Conservation (phyloP, 2,888 invertebrate species). For the Mystacides longicornis region DNA sequence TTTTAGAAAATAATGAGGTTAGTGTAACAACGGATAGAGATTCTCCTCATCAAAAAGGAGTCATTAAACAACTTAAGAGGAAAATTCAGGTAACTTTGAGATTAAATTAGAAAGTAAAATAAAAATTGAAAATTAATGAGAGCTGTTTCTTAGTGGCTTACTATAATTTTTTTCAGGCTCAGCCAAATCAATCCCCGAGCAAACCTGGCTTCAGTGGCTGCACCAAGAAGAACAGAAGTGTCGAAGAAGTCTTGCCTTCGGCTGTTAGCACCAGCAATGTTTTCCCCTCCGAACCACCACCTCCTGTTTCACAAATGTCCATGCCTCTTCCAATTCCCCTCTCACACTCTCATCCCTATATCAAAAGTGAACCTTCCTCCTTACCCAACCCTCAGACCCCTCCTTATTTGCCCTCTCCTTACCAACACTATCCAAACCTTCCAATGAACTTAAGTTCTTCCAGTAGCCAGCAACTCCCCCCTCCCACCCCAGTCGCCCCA, state of each 20-base stretch:
- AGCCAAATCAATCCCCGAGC: slow-evolving; percentile 14
- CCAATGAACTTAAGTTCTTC: slow-evolving; percentile 9
- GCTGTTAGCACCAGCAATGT: neutral
- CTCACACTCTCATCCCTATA: neutral
- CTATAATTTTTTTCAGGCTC: slow-evolving; percentile 18
- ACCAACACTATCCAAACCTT: slow-evolving; percentile 2
- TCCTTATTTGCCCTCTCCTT: neutral
- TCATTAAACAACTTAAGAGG: slow-evolving; percentile 44
- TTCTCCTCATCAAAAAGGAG: slow-evolving; percentile 35
- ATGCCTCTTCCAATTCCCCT: neutral
- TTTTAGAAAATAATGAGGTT: neutral
- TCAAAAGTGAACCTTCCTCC: neutral
- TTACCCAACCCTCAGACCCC: neutral
- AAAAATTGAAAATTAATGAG: too few relatives aligned
- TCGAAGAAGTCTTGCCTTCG: neutral
- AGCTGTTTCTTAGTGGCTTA: too few relatives aligned
- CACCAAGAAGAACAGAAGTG: slow-evolving; percentile 10
- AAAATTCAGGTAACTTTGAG: slow-evolving; percentile 39
- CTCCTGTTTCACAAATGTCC: neutral
- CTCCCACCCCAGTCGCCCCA: slow-evolving; percentile 34
- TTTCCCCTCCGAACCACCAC: neutral
- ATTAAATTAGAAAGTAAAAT: too few relatives aligned
- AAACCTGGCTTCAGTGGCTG: slow-evolving; percentile 4
- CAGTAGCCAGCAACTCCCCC: neutral
- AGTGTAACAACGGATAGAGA: neutral